These are phyloP conservation scores for Chelon auratus DNA, from an alignment of 2,797 vertebrate species.

Conservation along the genomic window DNA sequence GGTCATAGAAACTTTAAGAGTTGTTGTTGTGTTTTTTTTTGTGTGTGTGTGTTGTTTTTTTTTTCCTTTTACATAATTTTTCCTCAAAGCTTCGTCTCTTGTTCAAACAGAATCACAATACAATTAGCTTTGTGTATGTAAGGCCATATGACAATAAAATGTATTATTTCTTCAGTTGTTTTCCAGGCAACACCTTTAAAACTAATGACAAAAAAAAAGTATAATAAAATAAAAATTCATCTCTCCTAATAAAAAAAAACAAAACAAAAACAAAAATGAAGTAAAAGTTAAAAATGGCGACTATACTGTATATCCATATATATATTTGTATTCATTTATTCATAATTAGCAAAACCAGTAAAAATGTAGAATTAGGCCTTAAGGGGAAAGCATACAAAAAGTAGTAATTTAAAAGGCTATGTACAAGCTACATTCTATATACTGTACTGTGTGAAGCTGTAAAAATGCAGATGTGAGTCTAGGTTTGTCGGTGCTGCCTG, in stretches of 20 bases:
- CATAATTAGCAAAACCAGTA: slow-evolving; percentile 89
- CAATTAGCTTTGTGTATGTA: slow-evolving; percentile 86
- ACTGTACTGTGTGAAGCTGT: slow-evolving; percentile 89
- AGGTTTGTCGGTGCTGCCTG: slow-evolving; percentile 89
- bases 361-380: slow-evolving; percentile 90
- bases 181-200: slow-evolving; percentile 92
- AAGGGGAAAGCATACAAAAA: slow-evolving; percentile 92
- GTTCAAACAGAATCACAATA: slow-evolving; percentile 87
- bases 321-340: slow-evolving; percentile 77
- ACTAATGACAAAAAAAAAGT: slow-evolving; percentile 16
- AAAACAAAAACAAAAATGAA: slow-evolving; percentile 6
- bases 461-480: slow-evolving; percentile 82
- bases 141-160: slow-evolving; percentile 88
- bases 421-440: slow-evolving; percentile 99
- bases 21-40: slow-evolving; percentile 15
- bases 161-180: slow-evolving; percentile 84
- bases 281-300: slow-evolving; percentile 66
- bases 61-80: slow-evolving; percentile 38
- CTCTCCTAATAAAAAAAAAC: slow-evolving; percentile 60
- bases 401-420: slow-evolving; percentile 96
- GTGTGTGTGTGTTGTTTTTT: slow-evolving; percentile 30
- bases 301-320: slow-evolving; percentile 66
- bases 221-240: slow-evolving; percentile 14
- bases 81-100: slow-evolving; percentile 84
- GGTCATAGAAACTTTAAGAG: slow-evolving; percentile 86